Conservation (phyloP, 2,113 vertebrate genomes). For the Seriola dumerili region DNA sequence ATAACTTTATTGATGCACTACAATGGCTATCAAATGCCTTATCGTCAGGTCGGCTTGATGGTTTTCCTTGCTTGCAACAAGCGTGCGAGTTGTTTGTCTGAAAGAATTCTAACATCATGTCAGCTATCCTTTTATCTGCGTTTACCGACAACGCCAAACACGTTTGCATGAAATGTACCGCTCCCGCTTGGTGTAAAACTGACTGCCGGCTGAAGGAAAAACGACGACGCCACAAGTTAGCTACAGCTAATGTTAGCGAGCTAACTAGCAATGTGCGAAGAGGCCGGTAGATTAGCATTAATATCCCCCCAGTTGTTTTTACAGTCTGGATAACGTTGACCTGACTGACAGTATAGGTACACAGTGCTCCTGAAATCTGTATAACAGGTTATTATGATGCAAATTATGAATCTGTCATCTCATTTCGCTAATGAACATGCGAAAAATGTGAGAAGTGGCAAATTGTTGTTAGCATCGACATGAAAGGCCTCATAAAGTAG, state of each 20-base stretch:
- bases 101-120: background rate
- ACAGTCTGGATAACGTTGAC: fast-evolving
- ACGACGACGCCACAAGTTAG: conserved; percentile 82
- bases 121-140: background rate
- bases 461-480: conserved; percentile 56
- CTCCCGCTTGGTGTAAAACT: background rate
- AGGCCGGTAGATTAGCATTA: conserved; percentile 18
- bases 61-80: background rate
- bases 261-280: conserved; percentile 31
- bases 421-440: conserved; percentile 14
- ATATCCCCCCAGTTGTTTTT: background rate
- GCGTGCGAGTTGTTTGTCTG: background rate
- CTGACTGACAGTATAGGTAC: background rate
- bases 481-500: conserved; percentile 53
- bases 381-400: background rate
- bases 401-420: background rate
- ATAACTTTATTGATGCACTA: background rate
- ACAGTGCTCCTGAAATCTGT: background rate
- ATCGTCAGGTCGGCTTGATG: conserved; percentile 4
- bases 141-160: fast-evolving
- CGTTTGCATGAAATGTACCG: too few relatives aligned
- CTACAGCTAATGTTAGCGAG: conserved; percentile 54
- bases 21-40: conserved; percentile 22
- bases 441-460: conserved; percentile 23
- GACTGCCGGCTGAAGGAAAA: conserved; percentile 51